These are phyloP conservation scores for Gambelia wislizenii DNA, from an alignment of 2,797 vertebrate species.

Conservation along the genomic window DNA sequence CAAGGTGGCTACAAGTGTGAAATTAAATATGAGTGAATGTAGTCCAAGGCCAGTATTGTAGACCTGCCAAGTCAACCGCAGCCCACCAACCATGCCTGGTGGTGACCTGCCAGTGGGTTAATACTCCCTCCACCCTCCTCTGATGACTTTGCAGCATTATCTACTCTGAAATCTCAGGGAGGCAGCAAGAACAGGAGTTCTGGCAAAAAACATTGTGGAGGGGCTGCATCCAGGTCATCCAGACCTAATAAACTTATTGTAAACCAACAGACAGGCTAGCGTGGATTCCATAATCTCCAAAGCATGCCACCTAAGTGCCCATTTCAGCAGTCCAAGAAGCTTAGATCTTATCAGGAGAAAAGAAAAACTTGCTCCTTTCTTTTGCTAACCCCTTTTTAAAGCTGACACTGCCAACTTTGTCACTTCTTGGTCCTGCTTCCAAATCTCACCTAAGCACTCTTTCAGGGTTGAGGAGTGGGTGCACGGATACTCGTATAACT, in stretches of 20 bases:
- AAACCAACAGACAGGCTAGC: not conserved
- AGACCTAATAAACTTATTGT: too few relatives aligned
- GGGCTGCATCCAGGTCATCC: too few relatives aligned
- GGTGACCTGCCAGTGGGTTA: not conserved
- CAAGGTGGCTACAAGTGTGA: not conserved
- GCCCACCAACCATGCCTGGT: not conserved
- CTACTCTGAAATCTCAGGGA: not conserved
- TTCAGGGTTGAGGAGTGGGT: not conserved
- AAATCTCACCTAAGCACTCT: not conserved
- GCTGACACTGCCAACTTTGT: not conserved
- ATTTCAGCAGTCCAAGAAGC: not conserved
- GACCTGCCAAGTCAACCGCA: not conserved
- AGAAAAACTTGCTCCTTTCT: not conserved
- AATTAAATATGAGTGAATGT: not conserved
- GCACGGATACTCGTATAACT: not conserved
- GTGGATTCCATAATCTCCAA: too few relatives aligned
- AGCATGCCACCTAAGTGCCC: not conserved
- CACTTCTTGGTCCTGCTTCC: not conserved
- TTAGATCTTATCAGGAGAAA: accelerated
- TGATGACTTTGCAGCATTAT: not conserved
- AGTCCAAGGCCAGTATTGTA: not conserved
- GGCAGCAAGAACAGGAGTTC: not conserved
- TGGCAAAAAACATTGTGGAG: too few relatives aligned
- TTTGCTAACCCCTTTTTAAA: not conserved
- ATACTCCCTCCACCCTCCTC: not conserved